These are phyloP conservation scores for Syrrhaptes paradoxus DNA, from an alignment of 2,113 vertebrate species.

Conservation along the genomic window DNA sequence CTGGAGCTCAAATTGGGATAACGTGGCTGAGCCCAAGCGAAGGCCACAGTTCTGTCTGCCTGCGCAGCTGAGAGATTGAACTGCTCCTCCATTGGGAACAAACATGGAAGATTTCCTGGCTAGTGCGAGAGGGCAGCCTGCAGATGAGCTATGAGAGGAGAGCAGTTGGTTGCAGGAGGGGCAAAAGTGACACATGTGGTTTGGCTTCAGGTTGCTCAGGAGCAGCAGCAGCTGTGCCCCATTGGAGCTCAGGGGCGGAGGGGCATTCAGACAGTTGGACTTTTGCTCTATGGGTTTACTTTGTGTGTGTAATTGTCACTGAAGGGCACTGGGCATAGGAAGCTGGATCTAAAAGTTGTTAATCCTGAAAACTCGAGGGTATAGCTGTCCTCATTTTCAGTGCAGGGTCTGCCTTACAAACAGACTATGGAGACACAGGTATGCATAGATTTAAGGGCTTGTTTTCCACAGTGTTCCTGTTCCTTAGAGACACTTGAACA, in stretches of 20 bases:
- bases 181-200: background rate
- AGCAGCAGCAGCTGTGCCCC: background rate
- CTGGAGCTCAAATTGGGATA: background rate
- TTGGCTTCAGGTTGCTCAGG: background rate
- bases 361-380: background rate
- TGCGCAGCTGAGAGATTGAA: background rate
- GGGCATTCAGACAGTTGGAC: background rate
- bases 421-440: background rate
- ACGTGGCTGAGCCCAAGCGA: background rate
- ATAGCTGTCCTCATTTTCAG: background rate
- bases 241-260: background rate
- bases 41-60: background rate
- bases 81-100: background rate
- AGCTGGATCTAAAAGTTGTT: background rate
- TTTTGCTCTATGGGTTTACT: background rate
- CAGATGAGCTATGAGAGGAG: background rate
- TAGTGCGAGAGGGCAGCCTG: background rate
- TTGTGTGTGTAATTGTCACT: background rate
- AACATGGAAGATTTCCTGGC: background rate
- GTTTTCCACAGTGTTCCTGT: background rate
- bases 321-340: background rate
- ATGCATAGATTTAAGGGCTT: background rate
- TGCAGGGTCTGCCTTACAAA: background rate
- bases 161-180: background rate
- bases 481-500: background rate